A percentile compares a stretch with the other conserved stretches of the same genome.
Evolutionary conservation across 2,797 vertebrate species (phyloP).

Genomic region (Manis pentadactyla): DNA sequence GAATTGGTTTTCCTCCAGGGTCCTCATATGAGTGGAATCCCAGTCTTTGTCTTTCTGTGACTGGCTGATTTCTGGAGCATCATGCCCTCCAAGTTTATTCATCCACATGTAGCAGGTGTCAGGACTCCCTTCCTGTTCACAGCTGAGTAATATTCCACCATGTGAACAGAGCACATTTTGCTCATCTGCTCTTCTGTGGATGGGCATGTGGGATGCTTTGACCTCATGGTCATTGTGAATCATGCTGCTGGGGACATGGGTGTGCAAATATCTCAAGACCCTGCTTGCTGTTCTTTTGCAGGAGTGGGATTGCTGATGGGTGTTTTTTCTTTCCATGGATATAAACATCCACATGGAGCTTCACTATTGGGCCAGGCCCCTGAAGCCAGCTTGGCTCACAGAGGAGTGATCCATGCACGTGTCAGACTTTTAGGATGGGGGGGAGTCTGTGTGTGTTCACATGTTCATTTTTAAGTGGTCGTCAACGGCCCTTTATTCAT

Average conservation of each 20-base stretch:
- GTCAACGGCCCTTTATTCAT: neutral
- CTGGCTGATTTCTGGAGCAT: neutral
- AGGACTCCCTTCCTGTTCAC: neutral
- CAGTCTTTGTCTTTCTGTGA: neutral
- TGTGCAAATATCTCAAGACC: neutral
- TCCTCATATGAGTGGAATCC: neutral
- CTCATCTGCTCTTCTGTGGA: fast-evolving
- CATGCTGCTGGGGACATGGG: fast-evolving
- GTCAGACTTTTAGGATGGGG: neutral
- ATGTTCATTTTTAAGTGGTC: neutral
- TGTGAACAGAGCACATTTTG: fast-evolving
- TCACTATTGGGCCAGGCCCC: neutral
- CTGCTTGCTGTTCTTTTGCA: neutral
- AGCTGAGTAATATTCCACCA: neutral
- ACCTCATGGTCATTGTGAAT: fast-evolving
- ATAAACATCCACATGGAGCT: neutral
- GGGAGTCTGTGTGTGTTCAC: neutral
- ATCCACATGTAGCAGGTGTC: neutral
- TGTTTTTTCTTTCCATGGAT: neutral
- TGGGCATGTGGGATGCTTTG: neutral
- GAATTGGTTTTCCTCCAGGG: fast-evolving
- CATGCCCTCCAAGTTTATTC: fast-evolving
- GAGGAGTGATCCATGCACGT: fast-evolving
- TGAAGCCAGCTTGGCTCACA: fast-evolving
- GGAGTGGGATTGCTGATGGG: neutral